Evolutionary conservation across 1,140 invertebrate genomes (phyloP).

Genomic region (Drosophila pandora): DNA sequence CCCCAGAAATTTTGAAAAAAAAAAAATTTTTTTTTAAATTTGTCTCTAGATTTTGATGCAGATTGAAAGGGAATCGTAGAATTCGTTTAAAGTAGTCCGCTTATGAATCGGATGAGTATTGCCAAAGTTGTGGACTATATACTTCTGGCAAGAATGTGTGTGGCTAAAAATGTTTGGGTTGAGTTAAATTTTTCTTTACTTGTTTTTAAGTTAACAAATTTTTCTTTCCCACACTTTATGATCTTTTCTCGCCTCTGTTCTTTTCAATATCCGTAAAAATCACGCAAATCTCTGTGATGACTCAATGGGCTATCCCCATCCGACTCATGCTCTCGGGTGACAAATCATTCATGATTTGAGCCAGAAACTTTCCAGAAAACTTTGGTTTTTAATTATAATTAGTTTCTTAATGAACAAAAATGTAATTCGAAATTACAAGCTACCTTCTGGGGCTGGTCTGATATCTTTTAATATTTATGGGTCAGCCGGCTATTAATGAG

Average conservation of each 20-base stretch:
- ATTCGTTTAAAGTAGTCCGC: no score
- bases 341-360: slow-evolving; percentile 13
- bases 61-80: no score
- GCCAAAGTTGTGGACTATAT: no score
- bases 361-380: slow-evolving; percentile 9
- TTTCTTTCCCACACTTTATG: not conserved
- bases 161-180: no score
- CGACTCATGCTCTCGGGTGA: not conserved
- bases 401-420: not conserved
- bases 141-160: no score
- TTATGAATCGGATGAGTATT: no score
- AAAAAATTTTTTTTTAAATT: no score
- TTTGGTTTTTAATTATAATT: not conserved
- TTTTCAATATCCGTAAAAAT: not conserved
- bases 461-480: slow-evolving; percentile 39
- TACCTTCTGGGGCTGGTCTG: slow-evolving; percentile 8
- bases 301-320: slow-evolving; percentile 26
- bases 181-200: no score
- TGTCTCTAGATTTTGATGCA: no score
- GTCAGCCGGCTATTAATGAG: slow-evolving; percentile 13
- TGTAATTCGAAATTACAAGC: slow-evolving; percentile 21
- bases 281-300: slow-evolving; percentile 11
- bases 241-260: not conserved
- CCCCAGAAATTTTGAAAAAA: no score
- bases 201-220: not conserved